A percentile compares a stretch with the other conserved stretches of the same genome.
Evolutionary conservation across 1,140 invertebrate genomes (phyloP).

Genomic region (Tetramorium alpestre): DNA sequence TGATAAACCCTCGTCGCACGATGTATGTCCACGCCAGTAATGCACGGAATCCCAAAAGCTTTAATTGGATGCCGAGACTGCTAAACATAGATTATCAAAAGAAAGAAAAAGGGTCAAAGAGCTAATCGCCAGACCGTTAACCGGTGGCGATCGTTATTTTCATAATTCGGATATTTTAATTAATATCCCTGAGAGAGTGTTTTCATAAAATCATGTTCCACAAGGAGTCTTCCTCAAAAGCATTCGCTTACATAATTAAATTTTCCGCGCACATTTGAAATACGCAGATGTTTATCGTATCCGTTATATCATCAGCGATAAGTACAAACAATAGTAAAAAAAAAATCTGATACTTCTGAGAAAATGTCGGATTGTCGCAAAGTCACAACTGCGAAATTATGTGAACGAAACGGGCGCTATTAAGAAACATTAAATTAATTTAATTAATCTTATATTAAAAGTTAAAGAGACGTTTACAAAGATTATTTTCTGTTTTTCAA

Average conservation of each 20-base stretch:
- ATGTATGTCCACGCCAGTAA: neutral
- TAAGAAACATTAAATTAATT: neutral
- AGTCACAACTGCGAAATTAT: neutral
- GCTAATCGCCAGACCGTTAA: neutral
- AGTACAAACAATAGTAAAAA: neutral
- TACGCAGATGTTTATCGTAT: neutral
- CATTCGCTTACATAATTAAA: slow-evolving; percentile 24
- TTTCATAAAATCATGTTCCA: neutral
- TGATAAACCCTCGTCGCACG: slow-evolving; percentile 18
- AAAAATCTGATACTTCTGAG: neutral
- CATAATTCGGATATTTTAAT: slow-evolving; percentile 28
- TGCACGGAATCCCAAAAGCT: slow-evolving; percentile 14
- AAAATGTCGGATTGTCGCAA: neutral
- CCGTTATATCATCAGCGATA: slow-evolving; percentile 1
- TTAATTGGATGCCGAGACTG: slow-evolving; percentile 12
- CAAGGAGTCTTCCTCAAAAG: neutral
- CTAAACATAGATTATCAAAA: neutral
- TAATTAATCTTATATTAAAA: neutral
- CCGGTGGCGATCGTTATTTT: neutral
- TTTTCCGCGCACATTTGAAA: neutral
- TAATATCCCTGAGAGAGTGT: neutral
- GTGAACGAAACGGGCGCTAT: neutral
- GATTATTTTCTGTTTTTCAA: neutral
- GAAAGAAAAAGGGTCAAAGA: neutral
- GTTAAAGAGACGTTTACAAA: neutral